Evolutionary conservation across 2,888 invertebrate genomes (phyloP), one percentile per base, ranked within the genome.

Genomic region (Trissolcus japonicus): DNA sequence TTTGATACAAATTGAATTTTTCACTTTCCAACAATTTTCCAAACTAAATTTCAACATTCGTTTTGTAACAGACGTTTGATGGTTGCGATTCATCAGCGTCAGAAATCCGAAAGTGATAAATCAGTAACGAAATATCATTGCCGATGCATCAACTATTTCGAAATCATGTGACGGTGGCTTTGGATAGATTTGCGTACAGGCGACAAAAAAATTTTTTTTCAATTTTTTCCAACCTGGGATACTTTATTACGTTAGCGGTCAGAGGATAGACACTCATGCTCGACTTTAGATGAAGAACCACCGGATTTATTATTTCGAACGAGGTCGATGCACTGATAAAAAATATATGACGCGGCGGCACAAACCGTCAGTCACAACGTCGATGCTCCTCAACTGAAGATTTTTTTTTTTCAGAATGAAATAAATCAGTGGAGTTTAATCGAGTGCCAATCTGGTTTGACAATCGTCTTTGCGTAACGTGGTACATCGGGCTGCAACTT

Each of bases 201-300:
- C 21, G 35, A 35, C 1, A 35, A 6, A 9, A 35, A 35, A 0
- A 25, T 25, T 25, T 25, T 25, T 25, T 25, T 25, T 25, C 25
- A 61, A 61, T 62, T 66, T 60, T 66, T 29, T 19, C 40, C 41
- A 68, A 66, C 66, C 53, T 25, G 54, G 56, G 69, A 61, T 69
- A 61, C 54, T 73, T 78, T 61, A 69, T 78, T 69, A 53, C 65
- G 3, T 54, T 61, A 16, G n/a, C 25, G 43, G 55, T 19, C 68
- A 57, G n/a, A 29, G 50, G 73, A 72, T 68, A 76, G 54, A 76
- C 62, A 67, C 46, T 35, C 29, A 50, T 63, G 65, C 29, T 72
- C 78, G 71, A 71, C 66, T 71, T 71, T 59, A 66, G 74, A 74
- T 66, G 74, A 75, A 71, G 67, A 78, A 75, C 62, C 74, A 53